phyloP scores from a whole-genome alignment of 2,113 vertebrate species.

The Urocitellus parryii region DNA sequence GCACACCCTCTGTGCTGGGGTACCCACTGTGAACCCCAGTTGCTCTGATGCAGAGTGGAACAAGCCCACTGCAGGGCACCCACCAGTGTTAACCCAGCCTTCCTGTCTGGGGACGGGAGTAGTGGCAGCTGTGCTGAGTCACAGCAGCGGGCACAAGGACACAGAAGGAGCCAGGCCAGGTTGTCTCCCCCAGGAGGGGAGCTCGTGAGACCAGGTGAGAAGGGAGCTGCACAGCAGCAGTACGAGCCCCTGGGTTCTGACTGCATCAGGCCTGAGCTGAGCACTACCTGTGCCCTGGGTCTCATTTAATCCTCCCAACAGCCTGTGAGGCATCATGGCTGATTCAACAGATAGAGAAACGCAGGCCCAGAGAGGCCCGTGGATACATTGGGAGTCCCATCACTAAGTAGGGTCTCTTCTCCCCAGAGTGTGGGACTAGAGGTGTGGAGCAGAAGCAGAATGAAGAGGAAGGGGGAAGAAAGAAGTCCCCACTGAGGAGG shows the following conservation, averaged over 20 bases:
- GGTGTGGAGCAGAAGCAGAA: background rate
- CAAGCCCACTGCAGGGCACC: background rate
- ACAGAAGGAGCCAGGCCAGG: background rate
- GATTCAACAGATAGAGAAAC: background rate
- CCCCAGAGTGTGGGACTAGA: background rate
- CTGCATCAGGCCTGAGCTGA: too few relatives aligned
- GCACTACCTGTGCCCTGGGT: fast-evolving
- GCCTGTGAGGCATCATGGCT: too few relatives aligned
- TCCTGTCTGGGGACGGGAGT: background rate
- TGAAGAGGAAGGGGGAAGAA: background rate
- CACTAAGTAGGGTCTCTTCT: background rate
- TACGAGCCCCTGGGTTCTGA: background rate
- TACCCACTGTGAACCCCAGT: background rate
- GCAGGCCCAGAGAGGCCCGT: background rate
- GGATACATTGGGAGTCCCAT: background rate
- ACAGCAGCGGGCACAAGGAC: background rate
- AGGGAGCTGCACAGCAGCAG: background rate
- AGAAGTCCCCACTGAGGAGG: background rate
- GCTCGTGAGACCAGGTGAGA: background rate
- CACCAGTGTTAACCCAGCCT: background rate
- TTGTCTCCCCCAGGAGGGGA: background rate
- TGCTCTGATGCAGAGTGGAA: background rate
- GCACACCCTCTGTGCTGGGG: background rate
- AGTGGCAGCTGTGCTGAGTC: background rate
- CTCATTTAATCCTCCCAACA: background rate